Percentiles rank a stretch among this genome's conserved stretches.
Conservation (phyloP, 1,140 invertebrate genomes). For the Octopus sinensis region DNA sequence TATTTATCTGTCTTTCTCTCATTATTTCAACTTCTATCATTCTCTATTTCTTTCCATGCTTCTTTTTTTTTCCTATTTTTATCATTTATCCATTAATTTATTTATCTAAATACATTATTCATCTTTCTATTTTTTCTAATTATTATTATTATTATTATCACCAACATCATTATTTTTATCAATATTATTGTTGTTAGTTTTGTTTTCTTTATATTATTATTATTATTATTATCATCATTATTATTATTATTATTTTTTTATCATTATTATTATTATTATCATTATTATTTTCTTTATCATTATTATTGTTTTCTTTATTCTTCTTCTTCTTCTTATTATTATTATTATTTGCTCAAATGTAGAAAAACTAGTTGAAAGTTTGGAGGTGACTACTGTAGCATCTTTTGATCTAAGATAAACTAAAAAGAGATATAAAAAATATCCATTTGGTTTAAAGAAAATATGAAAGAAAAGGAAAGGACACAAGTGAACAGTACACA, state of each 20-base stretch:
- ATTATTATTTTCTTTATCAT: neutral
- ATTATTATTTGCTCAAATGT: neutral
- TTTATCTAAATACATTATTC: neutral
- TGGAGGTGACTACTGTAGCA: neutral
- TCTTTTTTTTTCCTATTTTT: neutral
- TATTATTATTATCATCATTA: neutral
- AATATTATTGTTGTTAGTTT: neutral
- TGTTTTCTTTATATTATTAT: neutral
- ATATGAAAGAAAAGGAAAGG: conserved; percentile 4
- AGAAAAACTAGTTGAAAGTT: neutral
- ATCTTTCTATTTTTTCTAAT: neutral
- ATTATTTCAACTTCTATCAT: neutral
- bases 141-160: neutral
- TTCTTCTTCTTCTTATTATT: neutral
- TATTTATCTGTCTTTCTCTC: neutral
- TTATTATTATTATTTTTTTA: neutral
- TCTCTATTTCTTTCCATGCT: neutral
- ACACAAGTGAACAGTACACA: conserved; percentile 8
- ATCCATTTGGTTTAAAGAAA: neutral
- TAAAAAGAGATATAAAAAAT: conserved; percentile 4
- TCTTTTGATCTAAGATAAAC: neutral
- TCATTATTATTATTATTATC: neutral
- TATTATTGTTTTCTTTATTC: neutral
- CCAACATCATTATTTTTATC: neutral
- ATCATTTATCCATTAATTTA: neutral